Evolutionary conservation across 1,140 invertebrate species (phyloP).

Genomic region (Drosophila santomea): DNA sequence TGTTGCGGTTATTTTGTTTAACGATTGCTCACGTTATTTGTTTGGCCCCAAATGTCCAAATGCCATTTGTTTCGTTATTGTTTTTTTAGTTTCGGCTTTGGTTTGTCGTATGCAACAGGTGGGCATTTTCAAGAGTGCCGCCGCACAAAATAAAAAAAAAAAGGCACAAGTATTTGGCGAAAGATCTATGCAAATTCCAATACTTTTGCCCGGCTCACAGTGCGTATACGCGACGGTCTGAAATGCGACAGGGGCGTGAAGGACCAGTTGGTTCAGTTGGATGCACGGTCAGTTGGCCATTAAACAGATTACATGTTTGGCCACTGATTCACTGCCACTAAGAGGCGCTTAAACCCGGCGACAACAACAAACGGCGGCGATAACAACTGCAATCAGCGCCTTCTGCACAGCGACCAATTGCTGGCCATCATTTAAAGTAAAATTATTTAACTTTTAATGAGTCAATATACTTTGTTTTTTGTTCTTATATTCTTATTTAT

Average conservation of each 20-base stretch:
- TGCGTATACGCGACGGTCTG: conserved; percentile 39
- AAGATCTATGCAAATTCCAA: conserved; percentile 45
- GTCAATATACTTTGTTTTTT: too few species aligned
- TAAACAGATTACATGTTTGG: conserved; percentile 72
- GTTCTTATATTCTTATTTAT: too few species aligned
- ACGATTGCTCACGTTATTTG: conserved; percentile 39
- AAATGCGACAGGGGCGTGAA: conserved; percentile 5
- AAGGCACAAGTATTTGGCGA: conserved; percentile 22
- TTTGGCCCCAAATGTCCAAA: conserved; percentile 32
- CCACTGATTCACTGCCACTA: conserved; percentile 66
- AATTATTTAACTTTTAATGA: too few species aligned
- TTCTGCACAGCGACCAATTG: conserved; percentile 6
- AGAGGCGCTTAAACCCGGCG: conserved; percentile 69
- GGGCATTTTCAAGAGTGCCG: conserved; percentile 19
- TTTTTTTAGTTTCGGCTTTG: conserved; percentile 2
- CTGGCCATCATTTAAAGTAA: neutral
- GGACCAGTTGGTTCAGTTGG: conserved; percentile 1
- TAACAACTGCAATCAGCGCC: conserved; percentile 52
- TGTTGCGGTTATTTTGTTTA: conserved; percentile 37
- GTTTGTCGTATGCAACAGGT: conserved; percentile 57
- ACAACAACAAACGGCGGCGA: conserved; percentile 54
- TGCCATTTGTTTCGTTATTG: conserved; percentile 20
- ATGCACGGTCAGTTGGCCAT: conserved; percentile 55
- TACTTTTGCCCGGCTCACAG: conserved; percentile 13
- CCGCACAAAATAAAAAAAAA: neutral